phyloP scores from a whole-genome alignment of 35 echinoderm and acorn worm genomes.

The Ophiothrix spiculata region DNA sequence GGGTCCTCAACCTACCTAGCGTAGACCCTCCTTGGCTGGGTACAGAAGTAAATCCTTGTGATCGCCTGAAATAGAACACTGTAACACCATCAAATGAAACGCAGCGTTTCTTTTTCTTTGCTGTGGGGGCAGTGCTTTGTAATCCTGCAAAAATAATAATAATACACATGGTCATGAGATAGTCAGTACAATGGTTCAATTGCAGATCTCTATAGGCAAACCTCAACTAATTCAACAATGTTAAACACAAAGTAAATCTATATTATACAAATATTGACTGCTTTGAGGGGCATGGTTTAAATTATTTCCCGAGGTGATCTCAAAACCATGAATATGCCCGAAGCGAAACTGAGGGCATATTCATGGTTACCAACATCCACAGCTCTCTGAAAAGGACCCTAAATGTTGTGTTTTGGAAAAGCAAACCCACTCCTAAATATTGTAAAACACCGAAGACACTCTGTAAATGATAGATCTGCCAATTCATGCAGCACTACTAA shows the following conservation, averaged over 20 bases:
- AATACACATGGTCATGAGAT: not conserved
- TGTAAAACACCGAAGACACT: too few relatives aligned
- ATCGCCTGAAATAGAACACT: slow-evolving; percentile 83
- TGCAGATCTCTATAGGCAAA: too few relatives aligned
- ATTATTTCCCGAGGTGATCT: not conserved
- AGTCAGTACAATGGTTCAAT: too few relatives aligned
- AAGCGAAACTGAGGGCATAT: too few relatives aligned
- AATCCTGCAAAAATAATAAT: not conserved
- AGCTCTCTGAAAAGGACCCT: too few relatives aligned
- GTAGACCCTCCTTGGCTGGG: slow-evolving; percentile 96
- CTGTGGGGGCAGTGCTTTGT: not conserved
- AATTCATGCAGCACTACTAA: too few relatives aligned
- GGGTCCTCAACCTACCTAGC: slow-evolving; percentile 55
- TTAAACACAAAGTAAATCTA: not conserved
- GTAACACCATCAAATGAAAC: slow-evolving; percentile 90
- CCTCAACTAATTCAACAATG: not conserved
- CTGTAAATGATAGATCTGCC: too few relatives aligned
- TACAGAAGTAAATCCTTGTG: slow-evolving; percentile 92
- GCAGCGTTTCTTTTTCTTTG: slow-evolving; percentile 70
- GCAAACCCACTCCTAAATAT: too few relatives aligned
- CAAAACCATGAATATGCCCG: not conserved
- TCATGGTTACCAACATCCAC: too few relatives aligned
- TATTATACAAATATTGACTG: not conserved
- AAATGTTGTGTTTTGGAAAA: too few relatives aligned
- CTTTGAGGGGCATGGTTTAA: not conserved